A percentile compares a stretch with the other conserved stretches of the same genome.
Conservation (phyloP, 2,113 vertebrate genomes). For the Cebus imitator region DNA sequence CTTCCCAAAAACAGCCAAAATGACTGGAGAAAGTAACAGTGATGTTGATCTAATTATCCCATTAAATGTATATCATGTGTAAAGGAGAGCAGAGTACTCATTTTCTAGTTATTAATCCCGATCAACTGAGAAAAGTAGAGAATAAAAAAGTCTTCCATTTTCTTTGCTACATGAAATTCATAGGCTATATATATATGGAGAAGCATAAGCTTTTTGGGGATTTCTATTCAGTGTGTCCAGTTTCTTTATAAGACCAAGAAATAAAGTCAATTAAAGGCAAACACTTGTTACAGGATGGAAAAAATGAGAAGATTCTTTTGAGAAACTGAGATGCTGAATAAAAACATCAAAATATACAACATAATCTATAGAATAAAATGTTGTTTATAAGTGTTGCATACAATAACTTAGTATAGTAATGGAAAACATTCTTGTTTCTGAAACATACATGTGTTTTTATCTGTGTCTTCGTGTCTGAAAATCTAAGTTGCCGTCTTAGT, state of each 20-base stretch:
- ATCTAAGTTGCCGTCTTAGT: not conserved
- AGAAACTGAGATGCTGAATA: not conserved
- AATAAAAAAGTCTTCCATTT: not conserved
- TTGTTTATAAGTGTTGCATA: not conserved
- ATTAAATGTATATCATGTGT: not conserved
- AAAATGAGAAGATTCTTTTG: not conserved
- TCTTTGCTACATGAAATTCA: not conserved
- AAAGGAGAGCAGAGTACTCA: not conserved
- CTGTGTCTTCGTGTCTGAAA: not conserved
- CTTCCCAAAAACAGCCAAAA: not conserved
- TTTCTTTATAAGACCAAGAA: not conserved
- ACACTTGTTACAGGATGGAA: not conserved
- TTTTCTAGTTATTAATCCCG: constrained; percentile 46
- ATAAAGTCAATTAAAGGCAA: not conserved
- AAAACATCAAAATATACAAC: not conserved
- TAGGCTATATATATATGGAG: not conserved
- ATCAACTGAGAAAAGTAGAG: constrained; percentile 18
- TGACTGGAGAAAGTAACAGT: not conserved
- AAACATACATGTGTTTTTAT: not conserved
- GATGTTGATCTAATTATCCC: constrained; percentile 32
- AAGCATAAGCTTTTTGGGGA: not conserved
- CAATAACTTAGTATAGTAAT: not conserved
- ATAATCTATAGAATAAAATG: not conserved
- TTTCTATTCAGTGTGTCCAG: not conserved
- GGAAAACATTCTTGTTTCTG: not conserved